Evolutionary conservation across 2,888 invertebrate genomes (phyloP), one percentile per base, ranked within the genome.

Genomic region (Rotaria sp.): DNA sequence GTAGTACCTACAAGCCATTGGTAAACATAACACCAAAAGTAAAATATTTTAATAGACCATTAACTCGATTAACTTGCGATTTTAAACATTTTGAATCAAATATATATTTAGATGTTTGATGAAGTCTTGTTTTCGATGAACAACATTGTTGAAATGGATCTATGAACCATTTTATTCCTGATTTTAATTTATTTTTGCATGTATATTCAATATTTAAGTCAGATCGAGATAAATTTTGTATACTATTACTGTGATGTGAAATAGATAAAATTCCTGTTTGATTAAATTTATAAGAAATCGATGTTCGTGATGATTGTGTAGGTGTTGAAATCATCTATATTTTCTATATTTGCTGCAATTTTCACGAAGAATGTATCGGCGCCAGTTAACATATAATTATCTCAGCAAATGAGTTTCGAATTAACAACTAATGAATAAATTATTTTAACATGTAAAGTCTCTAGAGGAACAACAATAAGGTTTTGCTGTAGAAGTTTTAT

Each of bases 11-110:
- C 80, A 80, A 45, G 45, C 80, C 45, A 80, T 80, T 80, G 1
- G 80, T 80, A 80, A 80, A 80, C 45, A 45, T 41, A 80, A 80
- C 45, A 67, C 67, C 67, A 21, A 67, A 67, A 30, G 67, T 35
- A 13, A 67, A 67, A 67, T 67, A 67, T 67, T 67, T 67, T 5
- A 67, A 67, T 18, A 67, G 8, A 67, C 67, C 67, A 67, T 67
- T 67, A 8, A 67, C 67, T 21, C 30, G 67, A 67, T 67, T 67
- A 35, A 38, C 18, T 67, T 35, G 38, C 5, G 35, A 30, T 30
- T 67, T 67, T 38, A 67, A 30, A 67, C 67, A 67, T 5, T 35
- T 3, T 2, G 67, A 67, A 67, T 67, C 67, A 67, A 35, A 18
- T 35, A 1, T 1, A 35, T 30, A 35, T 15, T 67, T 67, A 8